Conservation (phyloP, 2,888 invertebrate genomes). For the Cheilosia vernalis region DNA sequence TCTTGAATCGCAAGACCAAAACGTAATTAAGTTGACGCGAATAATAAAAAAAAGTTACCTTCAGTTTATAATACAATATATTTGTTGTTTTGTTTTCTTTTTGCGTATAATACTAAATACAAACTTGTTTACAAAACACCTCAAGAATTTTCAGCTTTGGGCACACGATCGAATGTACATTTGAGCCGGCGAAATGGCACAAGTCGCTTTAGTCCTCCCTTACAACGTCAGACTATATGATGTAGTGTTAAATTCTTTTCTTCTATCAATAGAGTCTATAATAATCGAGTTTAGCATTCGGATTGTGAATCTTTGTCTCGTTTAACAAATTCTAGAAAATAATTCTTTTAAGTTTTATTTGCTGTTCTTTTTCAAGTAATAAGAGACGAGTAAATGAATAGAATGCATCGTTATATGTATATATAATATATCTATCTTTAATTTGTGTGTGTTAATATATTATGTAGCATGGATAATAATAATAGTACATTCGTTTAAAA, state of each 20-base stretch:
- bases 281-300: constrained; percentile 25
- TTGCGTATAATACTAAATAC: constrained; percentile 58
- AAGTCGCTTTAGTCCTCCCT: neutral
- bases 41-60: constrained; percentile 8
- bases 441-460: constrained; percentile 61
- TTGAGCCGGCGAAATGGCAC: constrained; percentile 1
- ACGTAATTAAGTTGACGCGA: constrained; percentile 82
- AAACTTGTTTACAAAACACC: constrained; percentile 66
- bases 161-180: constrained; percentile 33
- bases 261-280: constrained; percentile 7
- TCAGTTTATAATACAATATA: constrained; percentile 68
- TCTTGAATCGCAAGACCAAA: constrained; percentile 91
- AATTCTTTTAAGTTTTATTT: constrained; percentile 14
- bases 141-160: constrained; percentile 24
- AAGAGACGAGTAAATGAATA: constrained; percentile 66
- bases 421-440: constrained; percentile 64
- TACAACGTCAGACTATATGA: neutral
- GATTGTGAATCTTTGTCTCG: constrained; percentile 24
- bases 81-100: constrained; percentile 53
- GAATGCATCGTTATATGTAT: constrained; percentile 57
- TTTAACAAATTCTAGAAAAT: constrained; percentile 59
- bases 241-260: constrained; percentile 41
- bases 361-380: constrained; percentile 25
- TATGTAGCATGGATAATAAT: constrained; percentile 65
- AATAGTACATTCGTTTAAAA: constrained; percentile 67